These are phyloP conservation scores for Branchinecta lindahli DNA, from an alignment of 1,140 invertebrate species.

Conservation along the genomic window DNA sequence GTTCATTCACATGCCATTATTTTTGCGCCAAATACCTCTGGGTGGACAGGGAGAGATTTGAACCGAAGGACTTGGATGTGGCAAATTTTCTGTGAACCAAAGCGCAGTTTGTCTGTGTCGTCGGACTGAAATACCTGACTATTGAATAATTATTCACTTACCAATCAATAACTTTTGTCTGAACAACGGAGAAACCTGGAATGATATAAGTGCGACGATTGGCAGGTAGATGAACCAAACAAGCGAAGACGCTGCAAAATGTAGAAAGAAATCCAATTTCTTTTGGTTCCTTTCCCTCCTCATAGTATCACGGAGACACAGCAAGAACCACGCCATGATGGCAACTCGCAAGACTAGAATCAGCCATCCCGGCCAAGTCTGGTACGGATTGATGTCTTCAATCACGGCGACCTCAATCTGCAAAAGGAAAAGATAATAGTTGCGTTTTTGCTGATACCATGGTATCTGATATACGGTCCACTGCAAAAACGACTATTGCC, in stretches of 20 bases:
- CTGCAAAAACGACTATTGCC: too few relatives aligned
- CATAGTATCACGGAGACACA: slow-evolving; percentile 82
- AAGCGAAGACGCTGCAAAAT: slow-evolving; percentile 89
- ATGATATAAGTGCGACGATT: slow-evolving; percentile 76
- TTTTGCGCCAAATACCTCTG: too few relatives aligned
- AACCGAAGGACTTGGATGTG: too few relatives aligned
- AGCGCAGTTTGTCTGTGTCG: too few relatives aligned
- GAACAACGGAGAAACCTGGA: slow-evolving; percentile 86
- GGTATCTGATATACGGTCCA: too few relatives aligned
- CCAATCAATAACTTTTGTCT: slow-evolving; percentile 83
- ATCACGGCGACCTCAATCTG: slow-evolving; percentile 89
- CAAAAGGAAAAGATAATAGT: slow-evolving; percentile 30
- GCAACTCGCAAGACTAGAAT: slow-evolving; percentile 67
- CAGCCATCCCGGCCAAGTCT: slow-evolving; percentile 90
- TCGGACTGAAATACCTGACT: too few relatives aligned
- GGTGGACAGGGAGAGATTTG: too few relatives aligned
- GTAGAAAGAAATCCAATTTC: slow-evolving; percentile 79
- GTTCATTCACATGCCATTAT: too few relatives aligned
- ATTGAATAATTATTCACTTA: slow-evolving; percentile 34
- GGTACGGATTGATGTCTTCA: slow-evolving; percentile 89
- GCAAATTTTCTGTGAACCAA: too few relatives aligned
- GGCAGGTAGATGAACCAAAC: slow-evolving; percentile 98
- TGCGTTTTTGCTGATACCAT: too few relatives aligned
- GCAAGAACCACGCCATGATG: slow-evolving; percentile 90
- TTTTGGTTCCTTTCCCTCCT: slow-evolving; percentile 75